Evolutionary conservation across 2,797 vertebrate species (phyloP).

Genomic region (Hippoglossus hippoglossus): DNA sequence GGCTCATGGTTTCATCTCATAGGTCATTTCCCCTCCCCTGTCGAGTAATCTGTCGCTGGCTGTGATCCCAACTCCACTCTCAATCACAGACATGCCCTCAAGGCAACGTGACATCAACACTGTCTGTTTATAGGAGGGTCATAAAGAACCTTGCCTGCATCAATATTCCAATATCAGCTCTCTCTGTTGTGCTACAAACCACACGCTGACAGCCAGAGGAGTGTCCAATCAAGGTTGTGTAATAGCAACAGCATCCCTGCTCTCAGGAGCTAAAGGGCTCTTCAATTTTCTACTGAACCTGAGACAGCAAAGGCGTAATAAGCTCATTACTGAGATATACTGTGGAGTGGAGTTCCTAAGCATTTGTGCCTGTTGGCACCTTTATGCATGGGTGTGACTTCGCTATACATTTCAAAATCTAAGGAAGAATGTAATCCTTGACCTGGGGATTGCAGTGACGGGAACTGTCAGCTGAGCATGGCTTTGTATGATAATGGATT

Average conservation of each 20-base stretch:
- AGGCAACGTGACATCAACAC: constrained; percentile 64
- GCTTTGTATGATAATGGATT: constrained; percentile 54
- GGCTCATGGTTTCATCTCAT: constrained; percentile 47
- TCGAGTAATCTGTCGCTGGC: constrained; percentile 69
- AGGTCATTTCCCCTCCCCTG: constrained; percentile 59
- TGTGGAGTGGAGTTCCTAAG: constrained; percentile 6
- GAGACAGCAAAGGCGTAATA: constrained; percentile 48
- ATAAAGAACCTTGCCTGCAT: constrained; percentile 72
- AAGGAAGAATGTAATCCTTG: constrained; percentile 45
- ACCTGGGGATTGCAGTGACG: constrained; percentile 49
- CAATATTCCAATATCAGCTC: constrained; percentile 74
- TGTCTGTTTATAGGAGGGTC: constrained; percentile 68
- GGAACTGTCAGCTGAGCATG: constrained; percentile 21
- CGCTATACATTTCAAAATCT: constrained; percentile 18
- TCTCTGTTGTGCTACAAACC: constrained; percentile 62
- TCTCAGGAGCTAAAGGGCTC: constrained; percentile 61
- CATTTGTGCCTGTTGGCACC: constrained; percentile 18
- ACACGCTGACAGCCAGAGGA: constrained; percentile 55
- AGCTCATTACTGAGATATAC: constrained; percentile 54
- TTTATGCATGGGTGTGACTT: constrained; percentile 29
- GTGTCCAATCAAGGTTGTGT: constrained; percentile 57
- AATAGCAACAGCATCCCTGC: constrained; percentile 52
- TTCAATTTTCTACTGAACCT: constrained; percentile 55
- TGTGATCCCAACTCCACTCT: constrained; percentile 69
- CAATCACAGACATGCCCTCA: constrained; percentile 71